Evolutionary conservation across 1,140 invertebrate genomes (phyloP).

Genomic region (Anagrus nilaparvatae): DNA sequence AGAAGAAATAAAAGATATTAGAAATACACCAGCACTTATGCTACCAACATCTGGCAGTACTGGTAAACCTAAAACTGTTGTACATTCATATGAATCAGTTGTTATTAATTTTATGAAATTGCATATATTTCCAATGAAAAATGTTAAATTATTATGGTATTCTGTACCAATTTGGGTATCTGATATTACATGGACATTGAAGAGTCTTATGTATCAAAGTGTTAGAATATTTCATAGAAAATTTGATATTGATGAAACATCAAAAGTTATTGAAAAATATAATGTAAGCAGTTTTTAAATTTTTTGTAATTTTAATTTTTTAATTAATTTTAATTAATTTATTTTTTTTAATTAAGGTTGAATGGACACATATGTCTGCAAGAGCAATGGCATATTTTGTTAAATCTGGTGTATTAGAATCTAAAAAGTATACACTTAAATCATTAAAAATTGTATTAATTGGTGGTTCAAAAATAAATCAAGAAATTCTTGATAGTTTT

Average conservation of each 20-base stretch:
- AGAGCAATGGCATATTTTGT: no score
- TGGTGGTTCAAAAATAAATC: conserved; percentile 6
- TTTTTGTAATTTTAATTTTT: no score
- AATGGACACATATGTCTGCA: no score
- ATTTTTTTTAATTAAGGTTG: no score
- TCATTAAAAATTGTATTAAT: conserved; percentile 9
- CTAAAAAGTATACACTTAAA: conserved; percentile 14
- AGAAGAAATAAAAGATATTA: not conserved
- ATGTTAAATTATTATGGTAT: conserved; percentile 6
- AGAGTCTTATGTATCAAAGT: not conserved
- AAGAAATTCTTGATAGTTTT: conserved; percentile 7
- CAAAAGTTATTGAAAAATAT: conserved; percentile 10
- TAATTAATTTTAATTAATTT: no score
- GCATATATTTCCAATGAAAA: not conserved
- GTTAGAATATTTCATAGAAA: conserved; percentile 4
- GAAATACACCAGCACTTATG: conserved; percentile 1
- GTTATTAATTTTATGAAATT: conserved; percentile 1
- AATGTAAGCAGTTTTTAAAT: conserved; percentile 14
- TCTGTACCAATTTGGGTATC: conserved; percentile 2
- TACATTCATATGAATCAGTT: conserved; percentile 5
- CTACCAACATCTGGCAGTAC: conserved; percentile 8
- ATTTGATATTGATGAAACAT: conserved; percentile 11
- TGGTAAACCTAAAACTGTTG: conserved; percentile 1
- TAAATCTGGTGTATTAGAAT: conserved; percentile 11
- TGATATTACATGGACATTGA: not conserved